phyloP scores from a whole-genome alignment of 92 coral and sea anemone species.

The Porites rus region DNA sequence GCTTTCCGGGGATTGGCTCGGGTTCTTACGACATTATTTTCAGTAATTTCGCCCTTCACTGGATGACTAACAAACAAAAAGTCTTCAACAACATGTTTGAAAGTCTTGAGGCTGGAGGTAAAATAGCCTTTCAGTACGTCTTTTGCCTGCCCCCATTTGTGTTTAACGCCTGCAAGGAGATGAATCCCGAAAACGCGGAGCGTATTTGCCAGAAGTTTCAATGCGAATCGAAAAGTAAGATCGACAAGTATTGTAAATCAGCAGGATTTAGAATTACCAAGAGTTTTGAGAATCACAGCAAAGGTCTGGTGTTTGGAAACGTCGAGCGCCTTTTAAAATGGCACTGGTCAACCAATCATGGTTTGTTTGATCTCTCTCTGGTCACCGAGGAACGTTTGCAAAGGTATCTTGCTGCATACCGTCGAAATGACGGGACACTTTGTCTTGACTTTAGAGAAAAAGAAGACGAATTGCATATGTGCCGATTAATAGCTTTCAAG shows the following conservation, averaged over 20 bases:
- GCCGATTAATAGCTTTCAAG: slow-evolving; percentile 2
- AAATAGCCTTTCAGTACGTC: neutral
- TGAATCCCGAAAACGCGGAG: neutral
- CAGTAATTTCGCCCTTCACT: neutral
- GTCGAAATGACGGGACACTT: neutral
- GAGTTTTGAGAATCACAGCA: neutral
- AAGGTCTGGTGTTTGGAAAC: neutral
- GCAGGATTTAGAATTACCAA: neutral
- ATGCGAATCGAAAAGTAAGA: neutral
- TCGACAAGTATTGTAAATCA: neutral
- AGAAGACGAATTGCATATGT: neutral
- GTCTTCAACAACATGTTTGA: neutral
- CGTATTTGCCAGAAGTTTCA: neutral
- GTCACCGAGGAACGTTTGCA: neutral
- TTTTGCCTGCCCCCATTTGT: neutral
- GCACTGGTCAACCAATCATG: neutral
- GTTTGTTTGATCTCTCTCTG: neutral
- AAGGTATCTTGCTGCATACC: neutral
- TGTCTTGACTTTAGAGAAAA: neutral
- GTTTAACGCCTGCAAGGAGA: neutral
- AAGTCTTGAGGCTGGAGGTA: neutral
- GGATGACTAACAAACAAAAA: neutral
- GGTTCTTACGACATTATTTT: neutral
- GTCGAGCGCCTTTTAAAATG: neutral
- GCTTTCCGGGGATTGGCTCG: neutral